A percentile compares a stretch with the other conserved stretches of the same genome.
These are phyloP conservation scores for Drosophila arawakana DNA, from an alignment of 1,140 invertebrate genomes.

Conservation along the genomic window DNA sequence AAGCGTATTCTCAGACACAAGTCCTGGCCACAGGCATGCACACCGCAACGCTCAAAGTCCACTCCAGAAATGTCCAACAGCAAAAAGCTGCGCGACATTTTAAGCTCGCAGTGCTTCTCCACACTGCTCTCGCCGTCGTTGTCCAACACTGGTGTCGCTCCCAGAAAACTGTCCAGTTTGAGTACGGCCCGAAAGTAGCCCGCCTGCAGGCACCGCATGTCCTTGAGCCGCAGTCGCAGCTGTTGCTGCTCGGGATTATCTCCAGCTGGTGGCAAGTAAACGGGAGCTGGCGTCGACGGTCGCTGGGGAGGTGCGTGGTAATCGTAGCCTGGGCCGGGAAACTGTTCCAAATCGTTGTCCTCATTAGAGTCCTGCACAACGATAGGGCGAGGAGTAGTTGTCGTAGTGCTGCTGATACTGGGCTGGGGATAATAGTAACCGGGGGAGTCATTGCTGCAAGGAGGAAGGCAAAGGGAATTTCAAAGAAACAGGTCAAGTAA, in stretches of 20 bases:
- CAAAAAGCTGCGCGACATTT: conserved; percentile 61
- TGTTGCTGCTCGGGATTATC: conserved; percentile 42
- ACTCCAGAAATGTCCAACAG: conserved; percentile 66
- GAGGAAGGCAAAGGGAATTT: not conserved
- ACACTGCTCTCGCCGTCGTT: conserved; percentile 57
- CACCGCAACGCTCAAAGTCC: conserved; percentile 83
- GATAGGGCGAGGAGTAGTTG: conserved; percentile 54
- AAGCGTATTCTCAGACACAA: conserved; percentile 87
- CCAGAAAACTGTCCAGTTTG: conserved; percentile 76
- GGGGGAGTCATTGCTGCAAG: conserved; percentile 42
- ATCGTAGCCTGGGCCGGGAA: conserved; percentile 55
- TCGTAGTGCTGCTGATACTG: conserved; percentile 38
- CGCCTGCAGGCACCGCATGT: conserved; percentile 75
- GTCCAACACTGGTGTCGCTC: conserved; percentile 68
- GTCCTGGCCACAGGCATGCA: conserved; percentile 80
- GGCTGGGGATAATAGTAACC: conserved; percentile 66
- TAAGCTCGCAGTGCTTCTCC: conserved; percentile 70
- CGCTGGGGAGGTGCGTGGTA: conserved; percentile 61
- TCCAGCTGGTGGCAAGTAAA: conserved; percentile 61
- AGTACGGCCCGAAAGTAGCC: conserved; percentile 75
- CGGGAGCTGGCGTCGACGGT: conserved; percentile 63
- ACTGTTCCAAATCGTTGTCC: conserved; percentile 38
- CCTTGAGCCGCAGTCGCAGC: conserved; percentile 67
- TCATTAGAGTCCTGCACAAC: conserved; percentile 64
- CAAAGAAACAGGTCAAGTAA: too few species aligned